Evolutionary conservation across 2,888 invertebrate species (phyloP).

Genomic region (Drosophila borealis): DNA sequence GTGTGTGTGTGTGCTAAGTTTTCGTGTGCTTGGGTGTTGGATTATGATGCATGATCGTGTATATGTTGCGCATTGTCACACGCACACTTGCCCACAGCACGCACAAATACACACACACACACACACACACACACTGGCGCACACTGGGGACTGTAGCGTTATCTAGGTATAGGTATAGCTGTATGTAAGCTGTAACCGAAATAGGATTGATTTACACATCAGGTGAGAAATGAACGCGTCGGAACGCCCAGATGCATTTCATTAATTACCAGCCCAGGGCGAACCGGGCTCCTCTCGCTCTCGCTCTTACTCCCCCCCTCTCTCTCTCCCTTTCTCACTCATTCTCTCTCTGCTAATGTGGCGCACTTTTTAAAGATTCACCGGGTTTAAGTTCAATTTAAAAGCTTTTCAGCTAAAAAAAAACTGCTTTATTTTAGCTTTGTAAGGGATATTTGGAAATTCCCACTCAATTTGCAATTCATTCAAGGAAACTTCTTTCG

Average conservation of each 20-base stretch:
- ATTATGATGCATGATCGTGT: constrained; percentile 81
- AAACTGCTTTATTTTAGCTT: no score
- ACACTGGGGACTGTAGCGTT: constrained; percentile 42
- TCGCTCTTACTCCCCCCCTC: background rate
- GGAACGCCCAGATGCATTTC: constrained; percentile 59
- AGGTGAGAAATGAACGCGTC: constrained; percentile 68
- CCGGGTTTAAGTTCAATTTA: background rate
- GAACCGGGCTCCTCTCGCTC: background rate
- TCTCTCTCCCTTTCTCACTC: background rate
- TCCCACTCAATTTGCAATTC: no score
- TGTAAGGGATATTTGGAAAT: no score
- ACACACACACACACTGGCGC: constrained; percentile 3
- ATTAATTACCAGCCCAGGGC: constrained; percentile 51
- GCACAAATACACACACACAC: constrained; percentile 24
- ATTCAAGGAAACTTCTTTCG: no score
- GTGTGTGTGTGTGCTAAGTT: constrained; percentile 46
- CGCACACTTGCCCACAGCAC: constrained; percentile 57
- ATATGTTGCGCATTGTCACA: constrained; percentile 63
- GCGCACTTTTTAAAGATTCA: background rate
- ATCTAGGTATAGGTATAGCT: constrained; percentile 35
- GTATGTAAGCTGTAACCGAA: constrained; percentile 51
- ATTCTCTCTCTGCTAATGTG: no score
- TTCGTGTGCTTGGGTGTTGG: constrained; percentile 65
- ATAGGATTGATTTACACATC: constrained; percentile 82
- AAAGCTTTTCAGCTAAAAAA: background rate